Evolutionary conservation across 1,140 invertebrate genomes (phyloP), one percentile per base, ranked within the genome.

Genomic region (Ruditapes philippinarum): DNA sequence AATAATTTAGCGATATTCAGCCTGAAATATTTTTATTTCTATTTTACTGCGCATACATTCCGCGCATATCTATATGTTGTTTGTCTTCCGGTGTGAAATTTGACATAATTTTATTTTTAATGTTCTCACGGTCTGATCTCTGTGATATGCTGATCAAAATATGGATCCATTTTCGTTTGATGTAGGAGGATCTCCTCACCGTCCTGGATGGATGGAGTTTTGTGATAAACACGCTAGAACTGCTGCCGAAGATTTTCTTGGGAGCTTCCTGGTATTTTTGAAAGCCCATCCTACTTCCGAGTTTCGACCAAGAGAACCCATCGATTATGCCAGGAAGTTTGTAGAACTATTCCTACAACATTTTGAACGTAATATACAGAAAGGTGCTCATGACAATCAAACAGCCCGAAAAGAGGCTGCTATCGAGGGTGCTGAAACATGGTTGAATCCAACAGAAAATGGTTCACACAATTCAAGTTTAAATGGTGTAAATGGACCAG

Each of bases 161-260:
- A 94, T 94, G 93, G 91, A 93, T 38, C 88, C 91, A 60, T 90
- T 91, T 17, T 92, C 91, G 82, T 93, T 92, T 33, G 94, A 93
- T 51, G 68, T 88, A 83, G 84, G 83, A 57, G 91, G 85, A 19
- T 89, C 92, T 51, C 51, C 82, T n/a, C 62, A 74, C 25, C 81
- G 78, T 28, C 83, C 86, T 38, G 83, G 88, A 22, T 96, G 95
- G 94, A 90, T 92, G 42, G 98, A 98, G 94, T 98, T 99, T 95
- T 98, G 98, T 96, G 98, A 99, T 94, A 97, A 97, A 95, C 98
- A 98, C 96, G 98, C 98, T 60, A 97, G 97, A 94, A 96, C 97
- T 65, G 97, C 98, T 76, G 98, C 98, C 45, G 97, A 97, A 84
- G 98, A 98, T 95, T 98, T 99, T 96, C 98, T 98, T 90, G 97